Base-by-base conservation (phyloP, 2,888 invertebrate genomes). In the Ophion costatus region DNA sequence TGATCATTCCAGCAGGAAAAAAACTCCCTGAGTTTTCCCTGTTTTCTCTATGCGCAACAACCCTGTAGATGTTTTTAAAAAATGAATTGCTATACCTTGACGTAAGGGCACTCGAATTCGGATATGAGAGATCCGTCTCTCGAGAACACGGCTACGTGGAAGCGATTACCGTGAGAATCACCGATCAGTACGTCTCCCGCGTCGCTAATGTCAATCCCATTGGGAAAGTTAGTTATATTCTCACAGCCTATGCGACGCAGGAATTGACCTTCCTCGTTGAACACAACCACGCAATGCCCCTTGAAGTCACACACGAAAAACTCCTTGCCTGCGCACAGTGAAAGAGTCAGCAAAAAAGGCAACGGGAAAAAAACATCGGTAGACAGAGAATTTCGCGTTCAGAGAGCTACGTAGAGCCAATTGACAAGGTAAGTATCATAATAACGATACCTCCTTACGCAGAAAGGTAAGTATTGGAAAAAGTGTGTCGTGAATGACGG, bases 271-370 rank as follows among this genome's bases (percentile, higher is more conserved):
- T 98, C 97, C 93, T 98, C 98, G 93, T 97, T 98, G 94, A 98
- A 98, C 70, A 99, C 98, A 38, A 98, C 98, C 77, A 99, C 98
- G 94, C 98, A 98, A 94, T 99, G 99, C 76, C 98, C 99, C 94
- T 99, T 99, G 94, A 99, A 99, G 94, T 99, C 99, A 94, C 99
- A 99, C 84, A 99, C 98, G 94, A 98, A 99, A 94, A 98, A 98
- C 94, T 98, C 98, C 93, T 97, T 97, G 91, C 97, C 98, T 98
- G 94, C 56, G 29, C 5, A 66, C 17, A 57, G 22, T n/a, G 63
- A 51, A 38, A 93, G 93, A 86, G 81, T 84, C 86, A 82, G 78
- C 56, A 75, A 29, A 67, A 66, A 1, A 0, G 64, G 89, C 84
- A 4, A 4, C 29, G 29, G 84, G 63, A 77, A 69, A 33, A 82